phyloP scores from a whole-genome alignment of 2,888 invertebrate genomes.

The Aspidapion aeneum region DNA sequence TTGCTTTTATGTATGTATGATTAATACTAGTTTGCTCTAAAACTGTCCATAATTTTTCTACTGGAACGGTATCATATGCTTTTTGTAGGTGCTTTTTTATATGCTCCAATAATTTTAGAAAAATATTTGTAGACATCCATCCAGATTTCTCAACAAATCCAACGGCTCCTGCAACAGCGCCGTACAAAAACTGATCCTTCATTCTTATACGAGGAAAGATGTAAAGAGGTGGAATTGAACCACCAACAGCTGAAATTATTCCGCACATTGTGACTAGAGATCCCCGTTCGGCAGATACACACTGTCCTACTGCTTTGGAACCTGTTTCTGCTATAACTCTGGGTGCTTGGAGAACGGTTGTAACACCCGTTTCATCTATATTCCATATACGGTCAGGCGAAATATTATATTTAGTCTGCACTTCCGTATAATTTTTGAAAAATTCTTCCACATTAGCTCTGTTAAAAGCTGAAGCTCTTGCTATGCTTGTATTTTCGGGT shows the following conservation, averaged over 20 bases:
- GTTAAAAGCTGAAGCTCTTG: conserved; percentile 18
- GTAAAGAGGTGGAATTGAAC: conserved; percentile 29
- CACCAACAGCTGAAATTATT: conserved; percentile 30
- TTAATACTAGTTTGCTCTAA: too few relatives aligned
- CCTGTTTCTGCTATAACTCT: conserved; percentile 24
- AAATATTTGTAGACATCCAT: conserved; percentile 17
- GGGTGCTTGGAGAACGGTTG: too few relatives aligned
- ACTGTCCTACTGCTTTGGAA: conserved; percentile 25
- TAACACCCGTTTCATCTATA: conserved; percentile 20
- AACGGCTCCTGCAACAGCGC: conserved; percentile 22
- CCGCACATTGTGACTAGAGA: conserved; percentile 29
- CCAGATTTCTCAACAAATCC: conserved; percentile 10
- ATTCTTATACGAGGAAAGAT: conserved; percentile 31
- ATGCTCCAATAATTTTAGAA: conserved; percentile 14
- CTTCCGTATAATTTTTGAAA: conserved; percentile 15
- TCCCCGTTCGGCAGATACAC: conserved; percentile 30
- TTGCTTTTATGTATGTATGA: too few relatives aligned
- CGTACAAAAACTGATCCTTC: conserved; percentile 26
- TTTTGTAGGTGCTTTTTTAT: too few relatives aligned
- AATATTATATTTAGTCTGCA: conserved; percentile 15
- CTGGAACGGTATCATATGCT: too few relatives aligned
- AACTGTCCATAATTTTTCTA: too few relatives aligned
- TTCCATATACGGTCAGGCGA: conserved; percentile 17
- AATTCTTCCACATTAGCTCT: conserved; percentile 14
- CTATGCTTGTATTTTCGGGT: conserved; percentile 22